These are phyloP conservation scores for Odocoileus hemionus DNA, from an alignment of 2,113 vertebrate species.

Conservation along the genomic window DNA sequence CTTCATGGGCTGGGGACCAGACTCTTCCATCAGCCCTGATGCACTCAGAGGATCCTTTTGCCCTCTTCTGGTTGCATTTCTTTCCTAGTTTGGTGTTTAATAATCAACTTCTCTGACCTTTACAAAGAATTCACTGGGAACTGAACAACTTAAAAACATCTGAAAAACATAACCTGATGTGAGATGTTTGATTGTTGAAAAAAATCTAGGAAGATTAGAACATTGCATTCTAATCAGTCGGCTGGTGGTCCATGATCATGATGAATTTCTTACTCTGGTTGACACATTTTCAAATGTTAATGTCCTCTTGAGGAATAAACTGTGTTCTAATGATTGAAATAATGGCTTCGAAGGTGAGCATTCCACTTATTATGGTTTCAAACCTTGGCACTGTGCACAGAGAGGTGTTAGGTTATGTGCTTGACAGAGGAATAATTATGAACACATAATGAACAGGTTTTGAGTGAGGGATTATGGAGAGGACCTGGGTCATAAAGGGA, in stretches of 20 bases:
- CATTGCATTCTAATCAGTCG: slow-evolving; percentile 77
- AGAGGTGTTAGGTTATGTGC: slow-evolving; percentile 77
- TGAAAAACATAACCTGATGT: slow-evolving; percentile 66
- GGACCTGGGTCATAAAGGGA: slow-evolving; percentile 61
- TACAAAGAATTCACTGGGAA: slow-evolving; percentile 48
- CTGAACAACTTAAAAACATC: slow-evolving; percentile 50
- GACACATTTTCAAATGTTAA: slow-evolving; percentile 85
- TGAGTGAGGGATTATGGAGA: slow-evolving; percentile 70
- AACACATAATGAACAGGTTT: slow-evolving; percentile 59
- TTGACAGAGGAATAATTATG: slow-evolving; percentile 78
- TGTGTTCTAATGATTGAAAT: slow-evolving; percentile 81
- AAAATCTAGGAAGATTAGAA: slow-evolving; percentile 71
- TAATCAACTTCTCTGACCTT: slow-evolving; percentile 64
- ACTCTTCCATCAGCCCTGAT: neutral
- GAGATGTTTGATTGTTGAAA: slow-evolving; percentile 63
- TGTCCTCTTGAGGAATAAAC: slow-evolving; percentile 79
- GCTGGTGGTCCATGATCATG: slow-evolving; percentile 76
- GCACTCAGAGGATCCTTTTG: neutral
- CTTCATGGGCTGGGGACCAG: fast-evolving
- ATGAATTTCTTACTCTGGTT: slow-evolving; percentile 78
- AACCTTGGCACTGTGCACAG: slow-evolving; percentile 69
- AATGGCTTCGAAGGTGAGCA: slow-evolving; percentile 80
- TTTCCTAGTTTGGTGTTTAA: slow-evolving; percentile 23
- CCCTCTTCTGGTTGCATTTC: neutral
- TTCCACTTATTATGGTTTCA: slow-evolving; percentile 78